phyloP scores from a whole-genome alignment of 2,797 vertebrate species.

The Ataeniobius toweri region DNA sequence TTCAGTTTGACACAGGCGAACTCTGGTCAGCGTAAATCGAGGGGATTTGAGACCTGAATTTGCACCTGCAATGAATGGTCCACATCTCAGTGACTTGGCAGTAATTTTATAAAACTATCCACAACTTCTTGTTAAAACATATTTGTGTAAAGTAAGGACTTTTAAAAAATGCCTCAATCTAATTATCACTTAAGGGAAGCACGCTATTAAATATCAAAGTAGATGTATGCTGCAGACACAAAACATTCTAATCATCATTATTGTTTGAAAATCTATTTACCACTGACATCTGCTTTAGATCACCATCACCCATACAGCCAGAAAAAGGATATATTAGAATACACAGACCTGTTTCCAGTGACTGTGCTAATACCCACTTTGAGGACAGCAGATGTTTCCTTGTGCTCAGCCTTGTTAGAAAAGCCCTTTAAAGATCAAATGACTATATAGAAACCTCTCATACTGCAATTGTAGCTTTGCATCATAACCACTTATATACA shows the following conservation, averaged over 20 bases:
- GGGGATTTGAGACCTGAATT: not conserved
- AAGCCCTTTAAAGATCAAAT: constrained; percentile 17
- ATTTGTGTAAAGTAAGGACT: not conserved
- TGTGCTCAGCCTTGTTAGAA: not conserved
- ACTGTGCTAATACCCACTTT: constrained; percentile 4
- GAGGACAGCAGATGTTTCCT: constrained; percentile 4
- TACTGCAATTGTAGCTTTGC: constrained; percentile 20
- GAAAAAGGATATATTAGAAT: not conserved
- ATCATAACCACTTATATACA: constrained; percentile 24
- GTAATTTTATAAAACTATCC: not conserved
- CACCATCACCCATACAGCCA: not conserved
- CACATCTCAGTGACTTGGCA: not conserved
- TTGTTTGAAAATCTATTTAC: not conserved
- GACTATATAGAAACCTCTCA: constrained; percentile 1
- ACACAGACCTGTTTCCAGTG: not conserved
- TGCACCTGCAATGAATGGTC: not conserved
- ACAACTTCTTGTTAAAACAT: not conserved
- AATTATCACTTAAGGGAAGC: not conserved
- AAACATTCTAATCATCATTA: not conserved
- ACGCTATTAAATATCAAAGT: not conserved
- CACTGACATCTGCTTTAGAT: not conserved
- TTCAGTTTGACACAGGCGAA: not conserved
- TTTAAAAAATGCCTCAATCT: not conserved
- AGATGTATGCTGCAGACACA: not conserved
- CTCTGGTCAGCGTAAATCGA: not conserved